Evolutionary conservation across 2,888 invertebrate genomes (phyloP).

Genomic region (Encarsia formosa): DNA sequence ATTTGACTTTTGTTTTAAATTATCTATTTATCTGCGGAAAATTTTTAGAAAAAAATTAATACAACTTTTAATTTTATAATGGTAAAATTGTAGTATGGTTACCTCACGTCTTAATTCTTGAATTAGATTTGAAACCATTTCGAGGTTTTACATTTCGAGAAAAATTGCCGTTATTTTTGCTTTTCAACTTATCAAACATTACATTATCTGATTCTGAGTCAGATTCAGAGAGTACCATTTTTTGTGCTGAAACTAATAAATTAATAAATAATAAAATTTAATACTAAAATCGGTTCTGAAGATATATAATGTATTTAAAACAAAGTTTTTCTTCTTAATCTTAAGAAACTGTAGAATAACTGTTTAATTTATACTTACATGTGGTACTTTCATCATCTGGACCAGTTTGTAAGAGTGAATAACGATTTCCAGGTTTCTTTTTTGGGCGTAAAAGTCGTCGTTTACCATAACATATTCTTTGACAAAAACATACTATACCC

Average conservation of each 20-base stretch:
- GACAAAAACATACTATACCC: constrained; percentile 63
- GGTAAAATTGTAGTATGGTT: not conserved
- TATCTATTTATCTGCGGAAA: not conserved
- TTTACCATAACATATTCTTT: constrained; percentile 53
- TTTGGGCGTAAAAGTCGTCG: constrained; percentile 55
- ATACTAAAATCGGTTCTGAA: not conserved
- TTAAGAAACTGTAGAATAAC: no score
- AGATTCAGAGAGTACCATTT: constrained; percentile 67
- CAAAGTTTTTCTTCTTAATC: no score
- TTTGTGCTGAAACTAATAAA: constrained; percentile 55
- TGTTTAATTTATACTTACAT: constrained; percentile 53
- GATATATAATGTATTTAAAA: constrained; percentile 6
- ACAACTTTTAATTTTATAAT: not conserved
- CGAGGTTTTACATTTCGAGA: constrained; percentile 52
- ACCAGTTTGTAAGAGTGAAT: constrained; percentile 67
- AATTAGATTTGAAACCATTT: constrained; percentile 57
- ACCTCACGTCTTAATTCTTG: constrained; percentile 56
- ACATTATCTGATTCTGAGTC: constrained; percentile 81
- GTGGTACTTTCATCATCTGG: constrained; percentile 64
- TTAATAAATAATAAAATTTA: constrained; percentile 12
- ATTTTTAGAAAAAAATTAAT: not conserved
- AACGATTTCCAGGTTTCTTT: constrained; percentile 64
- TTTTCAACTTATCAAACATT: constrained; percentile 70
- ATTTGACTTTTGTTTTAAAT: not conserved
- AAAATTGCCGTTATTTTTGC: constrained; percentile 58